A percentile compares a stretch with the other conserved stretches of the same genome.
Conservation (phyloP, 2,797 vertebrate species). For the Pachyuromys duprasi region DNA sequence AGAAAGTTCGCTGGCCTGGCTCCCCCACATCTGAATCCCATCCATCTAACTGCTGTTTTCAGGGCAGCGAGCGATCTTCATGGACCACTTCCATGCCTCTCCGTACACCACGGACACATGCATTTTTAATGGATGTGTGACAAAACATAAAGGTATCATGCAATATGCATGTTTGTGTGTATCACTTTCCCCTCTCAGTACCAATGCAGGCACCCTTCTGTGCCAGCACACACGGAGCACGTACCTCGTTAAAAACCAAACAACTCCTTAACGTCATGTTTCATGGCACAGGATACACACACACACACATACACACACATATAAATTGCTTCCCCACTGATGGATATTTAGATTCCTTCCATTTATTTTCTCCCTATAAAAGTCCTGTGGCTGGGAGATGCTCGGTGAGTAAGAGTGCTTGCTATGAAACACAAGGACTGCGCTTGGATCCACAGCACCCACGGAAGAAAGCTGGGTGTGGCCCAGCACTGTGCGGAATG, state of each 20-base stretch:
- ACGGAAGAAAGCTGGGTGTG: neutral
- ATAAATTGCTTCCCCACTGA: neutral
- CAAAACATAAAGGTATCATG: neutral
- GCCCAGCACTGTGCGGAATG: neutral
- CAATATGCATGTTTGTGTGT: neutral
- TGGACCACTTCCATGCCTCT: neutral
- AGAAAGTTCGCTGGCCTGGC: neutral
- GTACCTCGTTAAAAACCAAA: neutral
- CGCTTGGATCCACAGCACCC: neutral
- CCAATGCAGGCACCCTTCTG: neutral
- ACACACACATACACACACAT: too few species aligned
- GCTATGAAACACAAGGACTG: neutral
- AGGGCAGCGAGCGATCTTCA: neutral
- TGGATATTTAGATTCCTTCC: neutral
- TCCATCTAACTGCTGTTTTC: neutral
- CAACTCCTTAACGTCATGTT: neutral
- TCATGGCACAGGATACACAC: neutral
- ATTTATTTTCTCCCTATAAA: neutral
- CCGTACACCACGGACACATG: neutral
- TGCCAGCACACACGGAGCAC: neutral
- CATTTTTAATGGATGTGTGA: slow-evolving; percentile 40
- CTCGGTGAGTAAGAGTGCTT: neutral
- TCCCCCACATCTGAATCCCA: neutral
- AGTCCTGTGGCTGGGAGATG: neutral
- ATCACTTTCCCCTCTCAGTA: neutral